Evolutionary conservation across 2,113 vertebrate genomes (phyloP), one percentile per base, ranked within the genome.

Genomic region (Dendropsophus ebraccatus): DNA sequence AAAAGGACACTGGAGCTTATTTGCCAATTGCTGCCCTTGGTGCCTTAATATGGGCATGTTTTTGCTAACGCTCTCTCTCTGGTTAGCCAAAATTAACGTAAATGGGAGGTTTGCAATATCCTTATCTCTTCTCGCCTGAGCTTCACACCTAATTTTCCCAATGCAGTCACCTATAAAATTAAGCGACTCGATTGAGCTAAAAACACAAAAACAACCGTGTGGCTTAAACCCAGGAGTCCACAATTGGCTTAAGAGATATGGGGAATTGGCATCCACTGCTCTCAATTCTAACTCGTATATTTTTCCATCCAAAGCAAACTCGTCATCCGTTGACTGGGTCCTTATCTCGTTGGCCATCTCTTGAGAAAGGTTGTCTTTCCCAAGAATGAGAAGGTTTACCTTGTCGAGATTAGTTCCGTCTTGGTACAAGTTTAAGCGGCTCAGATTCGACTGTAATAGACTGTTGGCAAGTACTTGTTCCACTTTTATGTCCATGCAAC

Each of bases 1-100:
- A 91, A 99, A 99, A 90, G 97, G 97, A 92, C 98, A 99, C 19
- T 99, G 98, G 88, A 99, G 91, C 91, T 99, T 99, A 91, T 99
- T 99, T 84, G 98, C 97, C 91, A 99, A 90, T 52, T 99, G 97
- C 87, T 99, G 98, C 86, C 98, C 98, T 91, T 99, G 98, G 89
- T 99, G 97, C 89, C 97, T 96, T 87, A 99, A 93, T 93, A 98
- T 99, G 67, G 98, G 97, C 5, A 98, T 93, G 92, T 98, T 98
- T 92, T 99, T 99, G 91, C 96, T 96, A 88, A 96, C 87, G 10
- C 88, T 96, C 88, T 99, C 97, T 90, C 97, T 95, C 92, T 98
- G 98, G 91, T 98, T 98, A 86, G 98, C 97, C 89, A 99, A 88
- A 91, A 99, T 98, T 88, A 99, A 94, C 0, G 97, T 97, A 89